phyloP scores from a whole-genome alignment of 2,113 vertebrate species.

The Plotosus lineatus region DNA sequence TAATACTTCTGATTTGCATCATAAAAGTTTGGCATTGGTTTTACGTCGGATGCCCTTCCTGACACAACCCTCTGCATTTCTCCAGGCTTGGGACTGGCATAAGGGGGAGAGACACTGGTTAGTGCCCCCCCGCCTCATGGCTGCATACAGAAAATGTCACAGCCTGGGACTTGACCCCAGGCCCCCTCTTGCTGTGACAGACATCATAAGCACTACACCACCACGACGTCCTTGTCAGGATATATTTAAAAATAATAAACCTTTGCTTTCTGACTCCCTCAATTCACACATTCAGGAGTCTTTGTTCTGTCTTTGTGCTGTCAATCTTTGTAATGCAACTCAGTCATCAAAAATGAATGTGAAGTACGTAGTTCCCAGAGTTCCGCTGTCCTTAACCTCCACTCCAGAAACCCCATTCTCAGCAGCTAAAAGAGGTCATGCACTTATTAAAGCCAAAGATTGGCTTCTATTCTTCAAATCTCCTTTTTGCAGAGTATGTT shows the following conservation, averaged over 20 bases:
- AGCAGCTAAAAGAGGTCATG: conserved; percentile 5
- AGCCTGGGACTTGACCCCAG: too few relatives aligned
- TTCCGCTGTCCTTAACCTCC: not conserved
- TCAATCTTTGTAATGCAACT: not conserved
- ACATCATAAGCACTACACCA: too few relatives aligned
- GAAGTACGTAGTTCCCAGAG: not conserved
- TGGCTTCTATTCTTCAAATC: conserved; percentile 21
- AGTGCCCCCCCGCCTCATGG: too few relatives aligned
- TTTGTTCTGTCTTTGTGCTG: conserved; percentile 15
- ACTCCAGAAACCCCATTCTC: not conserved
- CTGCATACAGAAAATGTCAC: too few relatives aligned
- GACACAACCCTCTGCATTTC: too few relatives aligned
- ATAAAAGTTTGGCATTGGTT: too few relatives aligned
- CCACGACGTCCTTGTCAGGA: too few relatives aligned
- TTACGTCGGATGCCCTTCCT: too few relatives aligned
- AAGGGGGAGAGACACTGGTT: too few relatives aligned
- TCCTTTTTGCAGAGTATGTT: not conserved
- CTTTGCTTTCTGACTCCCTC: not conserved
- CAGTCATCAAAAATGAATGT: conserved; percentile 5
- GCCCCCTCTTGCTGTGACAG: too few relatives aligned
- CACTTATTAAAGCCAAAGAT: not conserved
- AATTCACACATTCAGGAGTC: not conserved
- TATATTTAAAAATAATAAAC: not conserved
- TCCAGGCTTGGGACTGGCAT: too few relatives aligned
- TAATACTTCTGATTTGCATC: too few relatives aligned